Conservation (phyloP, 1,140 invertebrate genomes). For the Chrysoperla carnea region DNA sequence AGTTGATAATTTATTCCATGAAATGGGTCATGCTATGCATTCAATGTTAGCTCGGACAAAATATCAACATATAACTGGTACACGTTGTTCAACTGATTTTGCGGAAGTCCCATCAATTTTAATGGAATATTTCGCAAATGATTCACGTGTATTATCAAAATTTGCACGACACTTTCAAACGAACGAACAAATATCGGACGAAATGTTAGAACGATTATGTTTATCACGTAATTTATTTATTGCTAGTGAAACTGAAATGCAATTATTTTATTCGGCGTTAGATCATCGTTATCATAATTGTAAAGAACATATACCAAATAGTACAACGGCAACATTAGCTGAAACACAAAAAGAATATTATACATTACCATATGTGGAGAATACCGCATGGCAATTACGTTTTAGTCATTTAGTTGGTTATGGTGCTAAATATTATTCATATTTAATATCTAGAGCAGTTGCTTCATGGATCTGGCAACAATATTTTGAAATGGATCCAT, state of each 20-base stretch:
- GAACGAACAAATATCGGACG: constrained; percentile 60
- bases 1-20: constrained; percentile 96
- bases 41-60: constrained; percentile 91
- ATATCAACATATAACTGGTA: constrained; percentile 96
- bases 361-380: constrained; percentile 65
- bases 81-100: constrained; percentile 91
- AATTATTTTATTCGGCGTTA: constrained; percentile 71
- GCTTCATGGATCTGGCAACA: constrained; percentile 88
- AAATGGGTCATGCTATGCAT: constrained; percentile 98
- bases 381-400: constrained; percentile 89
- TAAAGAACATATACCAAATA: constrained; percentile 24
- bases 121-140: constrained; percentile 94
- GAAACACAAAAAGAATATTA: constrained; percentile 72
- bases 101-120: constrained; percentile 96
- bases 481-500: constrained; percentile 70
- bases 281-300: constrained; percentile 79
- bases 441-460: constrained; percentile 83
- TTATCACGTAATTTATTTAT: constrained; percentile 71
- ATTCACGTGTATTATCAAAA: constrained; percentile 64
- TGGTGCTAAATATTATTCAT: constrained; percentile 96
- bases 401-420: constrained; percentile 96
- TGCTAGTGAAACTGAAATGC: constrained; percentile 81
- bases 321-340: constrained; percentile 65
- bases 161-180: constrained; percentile 90
- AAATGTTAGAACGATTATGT: constrained; percentile 59